Evolutionary conservation across 2,888 invertebrate genomes (phyloP), one percentile per base, ranked within the genome.

Genomic region (Plebejus melissa): DNA sequence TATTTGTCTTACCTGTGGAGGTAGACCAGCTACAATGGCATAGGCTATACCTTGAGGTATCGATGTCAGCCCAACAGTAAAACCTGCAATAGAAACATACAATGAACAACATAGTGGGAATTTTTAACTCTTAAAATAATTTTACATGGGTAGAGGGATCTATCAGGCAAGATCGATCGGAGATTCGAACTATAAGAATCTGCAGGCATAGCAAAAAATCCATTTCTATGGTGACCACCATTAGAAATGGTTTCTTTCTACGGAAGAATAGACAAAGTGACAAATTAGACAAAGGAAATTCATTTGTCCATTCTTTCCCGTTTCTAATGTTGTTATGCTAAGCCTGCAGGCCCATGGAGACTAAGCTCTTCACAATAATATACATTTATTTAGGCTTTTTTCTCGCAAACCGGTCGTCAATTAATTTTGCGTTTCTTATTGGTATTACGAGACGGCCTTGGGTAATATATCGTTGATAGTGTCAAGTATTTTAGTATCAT

Each of bases 11-110:
- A 98, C 98, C 95, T 93, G 90, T 74, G 95, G 94, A 0, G 95
- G 94, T n/a, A 96, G 89, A 76, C 97, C 97, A 38, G 97, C 97
- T 0, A 97, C 95, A 76, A 95, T 94, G 0, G 97, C 97, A 83
- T 97, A 97, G 0, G 97, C 97, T 77, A 97, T 97, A 1, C 96
- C 97, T 86, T 97, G 97, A 0, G 97, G 97, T 81, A 97, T 96
- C 6, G 96, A 96, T 0, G 97, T 97, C 38, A 97, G 87, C 0
- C 96, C 97, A 0, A 97, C 97, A 0, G 97, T 97, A 75, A 97
- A 90, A 72, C 93, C 93, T 93, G 85, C 7, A 86, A 86, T 50
- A 70, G n/a, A 65, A 72, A n/a, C 4, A 22, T n/a, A 5, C n/a
- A 16, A n/a, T 57, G 57, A 57, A 57, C 4, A 22, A 22, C 22